A percentile compares a stretch with the other conserved stretches of the same genome.
Evolutionary conservation across 64 coral and sea anemone genomes (phyloP).

Genomic region (Anthopleura sola): DNA sequence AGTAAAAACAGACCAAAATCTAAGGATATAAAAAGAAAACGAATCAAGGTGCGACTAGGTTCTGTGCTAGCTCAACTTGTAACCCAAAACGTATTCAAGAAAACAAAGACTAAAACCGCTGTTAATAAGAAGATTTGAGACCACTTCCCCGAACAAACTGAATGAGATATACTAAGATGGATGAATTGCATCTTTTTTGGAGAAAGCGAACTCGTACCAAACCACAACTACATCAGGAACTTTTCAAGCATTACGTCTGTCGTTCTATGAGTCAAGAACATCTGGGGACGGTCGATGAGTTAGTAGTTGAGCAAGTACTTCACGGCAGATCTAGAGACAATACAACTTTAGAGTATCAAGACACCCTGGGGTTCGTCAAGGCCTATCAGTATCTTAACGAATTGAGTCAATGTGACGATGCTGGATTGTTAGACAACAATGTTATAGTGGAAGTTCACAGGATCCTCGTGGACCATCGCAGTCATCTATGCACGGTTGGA

Average conservation of each 20-base stretch:
- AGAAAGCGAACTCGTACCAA: not conserved
- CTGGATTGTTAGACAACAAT: slow-evolving; percentile 1
- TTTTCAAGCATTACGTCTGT: too few species aligned
- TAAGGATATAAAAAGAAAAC: too few species aligned
- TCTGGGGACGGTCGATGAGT: too few species aligned
- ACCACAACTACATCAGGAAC: too few species aligned
- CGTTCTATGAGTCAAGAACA: too few species aligned
- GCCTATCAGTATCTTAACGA: not conserved
- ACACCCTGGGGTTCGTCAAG: not conserved
- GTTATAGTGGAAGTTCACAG: not conserved
- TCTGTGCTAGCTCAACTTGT: not conserved
- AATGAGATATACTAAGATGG: not conserved
- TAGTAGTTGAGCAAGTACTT: too few species aligned
- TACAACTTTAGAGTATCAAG: not conserved
- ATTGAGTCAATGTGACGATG: not conserved
- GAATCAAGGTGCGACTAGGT: too few species aligned
- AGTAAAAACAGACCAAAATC: too few species aligned
- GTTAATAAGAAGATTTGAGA: not conserved
- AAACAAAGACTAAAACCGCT: not conserved
- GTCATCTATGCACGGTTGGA: not conserved
- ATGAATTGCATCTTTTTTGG: not conserved
- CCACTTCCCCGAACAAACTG: not conserved
- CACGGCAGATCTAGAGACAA: too few species aligned
- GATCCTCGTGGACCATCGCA: not conserved
- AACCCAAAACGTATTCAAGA: not conserved